Base-by-base conservation (phyloP, 2,113 vertebrate genomes). In the Anseranas semipalmata region DNA sequence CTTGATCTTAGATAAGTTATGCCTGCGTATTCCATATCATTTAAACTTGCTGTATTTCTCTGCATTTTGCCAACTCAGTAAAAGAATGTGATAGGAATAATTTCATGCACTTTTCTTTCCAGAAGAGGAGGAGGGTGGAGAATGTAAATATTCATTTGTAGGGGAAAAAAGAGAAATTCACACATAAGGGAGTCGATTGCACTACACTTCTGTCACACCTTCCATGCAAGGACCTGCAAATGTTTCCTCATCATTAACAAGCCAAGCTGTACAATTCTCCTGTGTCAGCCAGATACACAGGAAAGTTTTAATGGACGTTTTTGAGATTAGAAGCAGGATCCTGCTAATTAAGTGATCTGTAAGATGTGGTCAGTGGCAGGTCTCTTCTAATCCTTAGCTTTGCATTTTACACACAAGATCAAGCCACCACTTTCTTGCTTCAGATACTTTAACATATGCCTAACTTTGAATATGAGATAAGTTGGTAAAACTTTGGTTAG, bases 1-100 rank as follows among this genome's bases (percentile, higher is more conserved):
- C 48, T 94, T 95, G 74, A 92, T 93, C 86, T 94, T 92, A 91
- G 86, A 95, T 90, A 91, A 81, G 71, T 82, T 89, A 14, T 21
- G 60, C 74, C 50, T 90, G 50, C 60, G 35, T 96, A 79, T 85
- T 90, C 81, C 14, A 1, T 72, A 89, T 80, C 21, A 93, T 67
- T 93, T 89, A 85, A 94, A 95, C 65, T 87, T 12, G 5, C 43
- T 45, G 70, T 43, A 24, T 82, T 96, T 83, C 78, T 65, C 85
- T 39, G 37, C 71, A 68, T 86, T 94, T 85, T 94, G 89, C 89
- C 62, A 91, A 24, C 63, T 89, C 87, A 89, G 68, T 90, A 73
- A 85, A 92, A 95, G 66, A 76, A 90, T 60, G 74, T 35, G 59
- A 91, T 1, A 1, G 68, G 81, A 92, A 86, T 86, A 81, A 65